phyloP scores from a whole-genome alignment of 2,113 vertebrate genomes.

The Phasianus colchicus region DNA sequence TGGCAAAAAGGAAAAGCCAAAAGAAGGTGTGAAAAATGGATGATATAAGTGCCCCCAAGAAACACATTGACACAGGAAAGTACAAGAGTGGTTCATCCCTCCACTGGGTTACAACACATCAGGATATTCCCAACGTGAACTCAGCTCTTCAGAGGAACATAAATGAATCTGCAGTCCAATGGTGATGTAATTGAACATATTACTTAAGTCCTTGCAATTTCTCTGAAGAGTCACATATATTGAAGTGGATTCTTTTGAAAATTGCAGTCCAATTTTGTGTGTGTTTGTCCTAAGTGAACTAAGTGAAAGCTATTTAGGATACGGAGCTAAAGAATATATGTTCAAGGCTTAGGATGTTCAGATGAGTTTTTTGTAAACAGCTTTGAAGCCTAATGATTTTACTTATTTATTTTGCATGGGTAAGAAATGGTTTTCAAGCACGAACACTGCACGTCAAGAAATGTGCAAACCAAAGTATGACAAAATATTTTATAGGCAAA shows the following conservation, averaged over 20 bases:
- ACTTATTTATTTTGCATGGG: conserved; percentile 62
- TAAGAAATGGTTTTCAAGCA: conserved; percentile 20
- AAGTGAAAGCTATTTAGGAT: background rate
- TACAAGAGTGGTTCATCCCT: background rate
- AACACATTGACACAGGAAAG: background rate
- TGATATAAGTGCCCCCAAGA: background rate
- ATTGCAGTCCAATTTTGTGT: background rate
- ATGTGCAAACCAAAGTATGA: conserved; percentile 57
- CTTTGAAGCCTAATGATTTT: conserved; percentile 13
- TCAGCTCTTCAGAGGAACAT: background rate
- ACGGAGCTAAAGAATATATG: background rate
- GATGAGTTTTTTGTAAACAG: background rate
- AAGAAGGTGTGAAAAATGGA: background rate
- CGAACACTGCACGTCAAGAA: conserved; percentile 31
- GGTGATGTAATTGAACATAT: background rate
- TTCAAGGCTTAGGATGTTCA: background rate
- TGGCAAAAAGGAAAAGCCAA: background rate
- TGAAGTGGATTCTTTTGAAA: background rate
- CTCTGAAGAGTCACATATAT: background rate
- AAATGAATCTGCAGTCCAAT: background rate
- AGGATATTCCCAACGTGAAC: background rate
- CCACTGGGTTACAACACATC: background rate
- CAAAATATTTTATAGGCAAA: conserved; percentile 63
- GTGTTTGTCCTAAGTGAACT: background rate
- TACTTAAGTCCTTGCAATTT: background rate